Percentiles rank a stretch among this genome's conserved stretches.
These are phyloP conservation scores for Brenthis hecate DNA, from an alignment of 2,888 invertebrate species.

Conservation along the genomic window DNA sequence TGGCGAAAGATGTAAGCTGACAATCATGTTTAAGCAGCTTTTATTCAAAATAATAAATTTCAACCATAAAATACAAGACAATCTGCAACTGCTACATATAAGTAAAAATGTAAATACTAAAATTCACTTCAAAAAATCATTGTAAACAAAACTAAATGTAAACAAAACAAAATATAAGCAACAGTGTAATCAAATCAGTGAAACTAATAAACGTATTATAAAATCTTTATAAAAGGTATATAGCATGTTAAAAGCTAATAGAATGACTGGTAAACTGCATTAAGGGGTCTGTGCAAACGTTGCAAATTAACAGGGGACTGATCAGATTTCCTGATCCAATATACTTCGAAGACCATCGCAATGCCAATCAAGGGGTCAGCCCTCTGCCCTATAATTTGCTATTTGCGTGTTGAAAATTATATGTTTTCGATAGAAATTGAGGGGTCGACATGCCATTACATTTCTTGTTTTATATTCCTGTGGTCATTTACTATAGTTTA, in stretches of 20 bases:
- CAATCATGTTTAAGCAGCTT: too few species aligned
- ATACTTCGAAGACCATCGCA: slow-evolving; percentile 71
- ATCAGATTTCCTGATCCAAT: slow-evolving; percentile 76
- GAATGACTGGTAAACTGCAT: slow-evolving; percentile 60
- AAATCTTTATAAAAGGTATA: slow-evolving; percentile 13
- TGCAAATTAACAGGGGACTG: slow-evolving; percentile 71
- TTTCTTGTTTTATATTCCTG: background rate
- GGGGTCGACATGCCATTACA: slow-evolving; percentile 1
- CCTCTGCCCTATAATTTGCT: slow-evolving; percentile 40
- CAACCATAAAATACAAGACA: too few species aligned
- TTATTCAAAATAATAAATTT: too few species aligned
- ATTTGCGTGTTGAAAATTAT: slow-evolving; percentile 39
- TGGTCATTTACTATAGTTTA: slow-evolving; percentile 8
- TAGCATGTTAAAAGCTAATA: slow-evolving; percentile 53
- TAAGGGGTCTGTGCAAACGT: slow-evolving; percentile 57
- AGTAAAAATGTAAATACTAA: too few species aligned
- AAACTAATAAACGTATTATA: slow-evolving; percentile 1
- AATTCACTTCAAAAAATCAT: slow-evolving; percentile 48
- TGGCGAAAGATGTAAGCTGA: too few species aligned
- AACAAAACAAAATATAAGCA: background rate
- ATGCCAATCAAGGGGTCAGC: slow-evolving; percentile 69
- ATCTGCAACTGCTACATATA: too few species aligned
- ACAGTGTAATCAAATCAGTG: slow-evolving; percentile 1
- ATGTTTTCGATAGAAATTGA: slow-evolving; percentile 23
- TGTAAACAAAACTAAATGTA: slow-evolving; percentile 14